Evolutionary conservation across 2,888 invertebrate genomes (phyloP).

Genomic region (Athetis lepigone): DNA sequence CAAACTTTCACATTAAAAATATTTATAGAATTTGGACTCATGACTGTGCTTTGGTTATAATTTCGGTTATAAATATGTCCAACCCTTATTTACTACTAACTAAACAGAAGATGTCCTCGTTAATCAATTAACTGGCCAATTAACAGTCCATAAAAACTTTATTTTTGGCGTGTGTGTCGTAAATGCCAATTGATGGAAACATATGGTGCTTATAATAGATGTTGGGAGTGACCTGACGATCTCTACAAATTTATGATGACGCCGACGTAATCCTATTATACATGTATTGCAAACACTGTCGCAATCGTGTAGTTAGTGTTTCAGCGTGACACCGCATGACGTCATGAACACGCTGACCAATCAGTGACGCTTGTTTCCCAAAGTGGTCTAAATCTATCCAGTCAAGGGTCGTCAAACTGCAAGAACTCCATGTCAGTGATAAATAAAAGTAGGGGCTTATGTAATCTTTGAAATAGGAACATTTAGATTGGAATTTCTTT

Average conservation of each 20-base stretch:
- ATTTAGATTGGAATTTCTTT: too few relatives aligned
- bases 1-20: too few relatives aligned
- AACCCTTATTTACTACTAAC: background rate
- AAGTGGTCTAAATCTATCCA: too few relatives aligned
- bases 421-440: too few relatives aligned
- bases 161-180: slow-evolving; percentile 18
- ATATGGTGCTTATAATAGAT: slow-evolving; percentile 1
- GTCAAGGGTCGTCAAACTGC: too few relatives aligned
- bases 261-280: slow-evolving; percentile 3
- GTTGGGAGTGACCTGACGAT: slow-evolving; percentile 14
- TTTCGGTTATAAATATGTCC: too few relatives aligned
- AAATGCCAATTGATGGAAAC: slow-evolving; percentile 22
- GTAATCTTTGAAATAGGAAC: too few relatives aligned
- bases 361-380: slow-evolving; percentile 20
- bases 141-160: slow-evolving; percentile 27
- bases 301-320: slow-evolving; percentile 29
- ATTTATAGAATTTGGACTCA: too few relatives aligned
- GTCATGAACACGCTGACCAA: slow-evolving; percentile 27
- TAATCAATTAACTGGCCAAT: slow-evolving; percentile 24
- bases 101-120: background rate
- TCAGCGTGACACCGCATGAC: slow-evolving; percentile 22
- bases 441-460: too few relatives aligned
- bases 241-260: slow-evolving; percentile 26
- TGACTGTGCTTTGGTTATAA: too few relatives aligned
- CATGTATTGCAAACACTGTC: slow-evolving; percentile 20